Conservation (phyloP, 2,888 invertebrate species). For the Zootermopsis nevadensis region DNA sequence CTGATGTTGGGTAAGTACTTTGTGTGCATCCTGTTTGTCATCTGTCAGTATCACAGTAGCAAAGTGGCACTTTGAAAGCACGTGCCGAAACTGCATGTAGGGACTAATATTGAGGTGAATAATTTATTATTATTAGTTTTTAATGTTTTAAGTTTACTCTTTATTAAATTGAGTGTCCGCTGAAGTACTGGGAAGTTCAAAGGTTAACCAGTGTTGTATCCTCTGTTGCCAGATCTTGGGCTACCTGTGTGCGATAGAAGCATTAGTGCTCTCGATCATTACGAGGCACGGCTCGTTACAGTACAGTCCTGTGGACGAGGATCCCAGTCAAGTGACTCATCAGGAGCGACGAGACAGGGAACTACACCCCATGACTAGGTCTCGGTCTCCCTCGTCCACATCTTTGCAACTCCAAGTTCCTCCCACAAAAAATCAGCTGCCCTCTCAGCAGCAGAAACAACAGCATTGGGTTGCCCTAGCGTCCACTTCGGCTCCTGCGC, state of each 20-base stretch:
- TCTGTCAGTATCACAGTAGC: too few relatives aligned
- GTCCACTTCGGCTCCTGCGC: conserved; percentile 51
- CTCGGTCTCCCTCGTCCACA: conserved; percentile 58
- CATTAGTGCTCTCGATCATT: conserved; percentile 69
- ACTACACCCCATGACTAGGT: conserved; percentile 61
- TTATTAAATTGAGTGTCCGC: too few relatives aligned
- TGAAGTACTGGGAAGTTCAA: too few relatives aligned
- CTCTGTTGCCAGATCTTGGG: conserved; percentile 68
- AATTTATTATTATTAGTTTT: too few relatives aligned
- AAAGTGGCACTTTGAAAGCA: too few relatives aligned
- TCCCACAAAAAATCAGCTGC: conserved; percentile 24
- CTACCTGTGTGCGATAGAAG: conserved; percentile 72
- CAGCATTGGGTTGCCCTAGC: conserved; percentile 41
- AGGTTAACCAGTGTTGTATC: too few relatives aligned
- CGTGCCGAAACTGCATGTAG: too few relatives aligned
- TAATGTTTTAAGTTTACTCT: too few relatives aligned
- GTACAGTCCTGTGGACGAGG: conserved; percentile 73
- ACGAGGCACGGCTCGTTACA: conserved; percentile 68
- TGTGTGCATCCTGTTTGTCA: too few relatives aligned
- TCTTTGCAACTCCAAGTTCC: conserved; percentile 55
- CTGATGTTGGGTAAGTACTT: too few relatives aligned
- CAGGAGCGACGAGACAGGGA: conserved; percentile 60
- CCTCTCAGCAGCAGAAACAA: neutral
- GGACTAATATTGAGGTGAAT: too few relatives aligned
- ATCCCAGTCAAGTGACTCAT: conserved; percentile 69